Evolutionary conservation across 1,140 invertebrate genomes (phyloP).

Genomic region (Pseudomyrmex concolor): DNA sequence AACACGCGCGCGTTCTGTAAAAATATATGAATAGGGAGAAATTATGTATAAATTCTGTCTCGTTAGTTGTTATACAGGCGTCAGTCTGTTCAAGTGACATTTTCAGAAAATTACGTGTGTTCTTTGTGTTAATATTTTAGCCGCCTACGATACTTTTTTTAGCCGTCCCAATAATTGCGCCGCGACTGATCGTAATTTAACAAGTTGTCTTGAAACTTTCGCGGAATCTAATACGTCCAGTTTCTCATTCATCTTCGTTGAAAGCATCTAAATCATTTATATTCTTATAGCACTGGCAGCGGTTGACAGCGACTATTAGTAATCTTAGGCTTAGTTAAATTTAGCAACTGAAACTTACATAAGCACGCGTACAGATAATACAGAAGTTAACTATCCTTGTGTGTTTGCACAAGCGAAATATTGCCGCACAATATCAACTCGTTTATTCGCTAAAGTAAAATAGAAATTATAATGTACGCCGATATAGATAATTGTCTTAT

Average conservation of each 20-base stretch:
- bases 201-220: slow-evolving; percentile 42
- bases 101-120: slow-evolving; percentile 33
- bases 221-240: slow-evolving; percentile 44
- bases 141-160: background rate
- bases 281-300: slow-evolving; percentile 55
- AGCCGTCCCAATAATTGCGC: slow-evolving; percentile 36
- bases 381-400: slow-evolving; percentile 5
- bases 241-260: slow-evolving; percentile 54
- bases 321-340: slow-evolving; percentile 55
- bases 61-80: slow-evolving; percentile 24
- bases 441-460: too few relatives aligned
- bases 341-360: slow-evolving; percentile 49
- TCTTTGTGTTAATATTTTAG: slow-evolving; percentile 17
- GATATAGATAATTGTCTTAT: background rate
- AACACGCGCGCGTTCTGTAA: background rate
- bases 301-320: slow-evolving; percentile 55
- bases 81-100: slow-evolving; percentile 32
- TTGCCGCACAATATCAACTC: background rate
- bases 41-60: slow-evolving; percentile 31
- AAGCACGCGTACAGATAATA: slow-evolving; percentile 22
- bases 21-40: slow-evolving; percentile 29
- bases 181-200: slow-evolving; percentile 41
- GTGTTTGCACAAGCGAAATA: background rate
- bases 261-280: slow-evolving; percentile 54
- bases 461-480: background rate